A percentile compares a stretch with the other conserved stretches of the same genome.
phyloP scores from a whole-genome alignment of 2,113 vertebrate species.

The Actenoides lindsayi region DNA sequence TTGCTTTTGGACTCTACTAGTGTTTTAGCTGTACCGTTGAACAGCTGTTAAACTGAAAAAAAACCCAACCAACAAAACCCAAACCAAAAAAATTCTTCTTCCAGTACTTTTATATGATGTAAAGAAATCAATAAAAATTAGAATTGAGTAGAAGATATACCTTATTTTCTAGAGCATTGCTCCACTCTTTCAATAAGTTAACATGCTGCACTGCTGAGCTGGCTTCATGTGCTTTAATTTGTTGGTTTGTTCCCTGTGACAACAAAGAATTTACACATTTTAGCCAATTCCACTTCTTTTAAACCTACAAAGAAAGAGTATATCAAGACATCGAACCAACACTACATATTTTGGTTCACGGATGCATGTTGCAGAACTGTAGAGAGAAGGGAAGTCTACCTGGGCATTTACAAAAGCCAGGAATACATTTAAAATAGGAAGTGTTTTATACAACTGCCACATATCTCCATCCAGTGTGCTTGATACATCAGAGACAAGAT shows the following conservation, averaged over 20 bases:
- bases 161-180: conserved; percentile 89
- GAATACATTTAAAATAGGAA: conserved; percentile 40
- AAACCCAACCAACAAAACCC: neutral
- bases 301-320: conserved; percentile 41
- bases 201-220: conserved; percentile 91
- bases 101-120: conserved; percentile 13
- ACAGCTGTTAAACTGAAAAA: neutral
- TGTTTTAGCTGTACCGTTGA: conserved; percentile 12
- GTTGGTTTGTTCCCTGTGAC: conserved; percentile 91
- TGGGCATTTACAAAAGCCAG: neutral
- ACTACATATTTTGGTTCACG: conserved; percentile 29
- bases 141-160: conserved; percentile 73
- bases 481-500: conserved; percentile 17
- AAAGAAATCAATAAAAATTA: conserved; percentile 34
- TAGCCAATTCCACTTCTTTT: conserved; percentile 33
- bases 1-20: conserved; percentile 4
- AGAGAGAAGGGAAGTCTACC: neutral
- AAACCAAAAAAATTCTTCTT: neutral
- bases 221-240: conserved; percentile 93
- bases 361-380: conserved; percentile 22
- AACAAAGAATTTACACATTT: conserved; percentile 61
- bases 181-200: conserved; percentile 89
- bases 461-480: conserved; percentile 12
- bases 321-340: conserved; percentile 23
- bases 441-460: conserved; percentile 16